Base-by-base conservation (phyloP, 2,113 vertebrate species). In the Todiramphus saurophagus region DNA sequence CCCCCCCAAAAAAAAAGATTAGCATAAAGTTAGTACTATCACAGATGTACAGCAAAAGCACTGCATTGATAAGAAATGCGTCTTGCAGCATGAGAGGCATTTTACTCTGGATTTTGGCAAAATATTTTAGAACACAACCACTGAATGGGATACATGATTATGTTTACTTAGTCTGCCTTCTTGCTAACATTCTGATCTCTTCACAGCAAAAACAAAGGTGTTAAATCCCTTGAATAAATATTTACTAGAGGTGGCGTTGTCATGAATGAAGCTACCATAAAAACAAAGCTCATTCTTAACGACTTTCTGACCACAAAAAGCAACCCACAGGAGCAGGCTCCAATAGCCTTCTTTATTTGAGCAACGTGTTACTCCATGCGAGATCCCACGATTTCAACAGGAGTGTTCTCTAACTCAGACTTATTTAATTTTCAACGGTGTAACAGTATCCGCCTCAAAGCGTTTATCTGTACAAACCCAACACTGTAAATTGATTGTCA, bases 271-370 rank as follows among this genome's bases (percentile, higher is more conserved):
- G 51, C 68, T 78, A 94, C 60, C 55, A 43, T 75, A 83, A 90
- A 89, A 95, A 77, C 60, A 91, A 89, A 78, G 73, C 68, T 90
- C 59, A 43, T 87, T 78, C 73, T 91, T 91, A 92, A 62, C 59
- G 9, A 48, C 72, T 89, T 90, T 93, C 73, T 30, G 33, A 59
- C 30, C 21, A 60, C 35, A 78, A 87, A 81, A 81, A 87, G 24
- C 76, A 90, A 67, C 39, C 31, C 46, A 44, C 8, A 8, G 66
- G 33, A 94, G 31, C 31, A 67, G 73, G 30, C 10, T 46, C 28
- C 3, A 12, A n/a, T 2, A 69, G 30, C n/a, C 20, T 20, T 3
- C 79, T 41, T 66, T 35, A 89, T 39, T 33, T 35, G 27, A 85
- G 39, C 67, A 90, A 73, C 48, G 43, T 2, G 9, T 43, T 80